Conservation (phyloP, 2,888 invertebrate species). For the Acanthosepion pharaonis region DNA sequence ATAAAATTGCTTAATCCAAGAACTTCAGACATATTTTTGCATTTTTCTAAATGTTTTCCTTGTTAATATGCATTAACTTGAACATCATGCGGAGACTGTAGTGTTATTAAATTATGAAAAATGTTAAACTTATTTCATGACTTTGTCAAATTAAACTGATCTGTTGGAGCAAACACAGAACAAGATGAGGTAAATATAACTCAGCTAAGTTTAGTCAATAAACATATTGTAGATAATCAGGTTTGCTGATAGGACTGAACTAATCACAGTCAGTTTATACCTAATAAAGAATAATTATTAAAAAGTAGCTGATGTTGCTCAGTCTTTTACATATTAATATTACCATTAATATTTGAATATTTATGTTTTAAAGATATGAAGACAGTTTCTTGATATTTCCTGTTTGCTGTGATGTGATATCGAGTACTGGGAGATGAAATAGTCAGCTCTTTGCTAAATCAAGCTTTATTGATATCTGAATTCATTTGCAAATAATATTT, state of each 20-base stretch:
- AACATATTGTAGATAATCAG: not conserved
- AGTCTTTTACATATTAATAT: not conserved
- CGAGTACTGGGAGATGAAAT: not conserved
- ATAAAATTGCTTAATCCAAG: too few relatives aligned
- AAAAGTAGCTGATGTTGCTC: not conserved
- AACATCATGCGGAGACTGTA: too few relatives aligned
- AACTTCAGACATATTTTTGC: too few relatives aligned
- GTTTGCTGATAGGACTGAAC: not conserved
- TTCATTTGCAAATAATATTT: not conserved
- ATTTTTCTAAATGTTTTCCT: too few relatives aligned
- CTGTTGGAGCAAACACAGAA: too few relatives aligned
- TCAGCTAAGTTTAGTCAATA: not conserved
- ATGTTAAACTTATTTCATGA: too few relatives aligned
- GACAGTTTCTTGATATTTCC: not conserved
- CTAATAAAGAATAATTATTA: not conserved
- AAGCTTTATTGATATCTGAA: not conserved
- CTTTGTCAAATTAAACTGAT: too few relatives aligned
- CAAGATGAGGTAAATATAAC: not conserved
- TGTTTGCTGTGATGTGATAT: not conserved
- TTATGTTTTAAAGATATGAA: not conserved
- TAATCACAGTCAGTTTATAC: not conserved
- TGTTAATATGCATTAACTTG: too few relatives aligned
- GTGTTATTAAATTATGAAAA: too few relatives aligned
- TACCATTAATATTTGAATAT: not conserved
- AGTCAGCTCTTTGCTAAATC: not conserved